Conservation (phyloP, 2,113 vertebrate species). For the Ammodytes marinus region DNA sequence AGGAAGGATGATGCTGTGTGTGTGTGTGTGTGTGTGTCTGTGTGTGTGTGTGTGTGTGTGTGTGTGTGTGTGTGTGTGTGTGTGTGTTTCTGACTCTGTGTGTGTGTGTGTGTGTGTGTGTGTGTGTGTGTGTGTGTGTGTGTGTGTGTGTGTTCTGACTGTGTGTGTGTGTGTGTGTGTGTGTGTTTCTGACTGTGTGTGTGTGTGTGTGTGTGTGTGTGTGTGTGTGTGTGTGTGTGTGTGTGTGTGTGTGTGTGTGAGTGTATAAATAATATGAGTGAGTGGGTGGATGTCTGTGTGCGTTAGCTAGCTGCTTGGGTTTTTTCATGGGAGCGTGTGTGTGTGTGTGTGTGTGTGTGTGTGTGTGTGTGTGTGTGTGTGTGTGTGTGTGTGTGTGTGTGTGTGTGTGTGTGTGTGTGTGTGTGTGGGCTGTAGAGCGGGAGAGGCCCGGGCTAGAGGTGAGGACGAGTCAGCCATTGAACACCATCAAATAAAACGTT, state of each 20-base stretch:
- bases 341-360: slow-evolving; percentile 68
- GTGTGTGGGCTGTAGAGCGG: slow-evolving; percentile 74
- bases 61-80: slow-evolving; percentile 52
- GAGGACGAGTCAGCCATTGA: slow-evolving; percentile 82
- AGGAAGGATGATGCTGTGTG: slow-evolving; percentile 58
- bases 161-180: slow-evolving; percentile 74
- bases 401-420: slow-evolving; percentile 59
- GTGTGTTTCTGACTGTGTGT: slow-evolving; percentile 59
- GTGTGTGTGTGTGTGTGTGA: slow-evolving; percentile 59
- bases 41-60: slow-evolving; percentile 34
- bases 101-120: too few species aligned
- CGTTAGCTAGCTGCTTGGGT: slow-evolving; percentile 32
- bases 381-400: slow-evolving; percentile 18
- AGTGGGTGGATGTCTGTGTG: slow-evolving; percentile 56
- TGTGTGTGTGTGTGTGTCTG: slow-evolving; percentile 39
- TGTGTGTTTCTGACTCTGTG: slow-evolving; percentile 50
- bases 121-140: too few species aligned
- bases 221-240: slow-evolving; percentile 68
- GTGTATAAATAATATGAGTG: slow-evolving; percentile 41
- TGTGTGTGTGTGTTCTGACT: too few species aligned
- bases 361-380: slow-evolving; percentile 6
- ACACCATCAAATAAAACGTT: slow-evolving; percentile 82
- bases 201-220: slow-evolving; percentile 52
- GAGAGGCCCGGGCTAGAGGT: slow-evolving; percentile 82
- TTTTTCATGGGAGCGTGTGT: slow-evolving; percentile 46